Conservation (phyloP, 1,140 invertebrate genomes). For the Archivesica marissinica region DNA sequence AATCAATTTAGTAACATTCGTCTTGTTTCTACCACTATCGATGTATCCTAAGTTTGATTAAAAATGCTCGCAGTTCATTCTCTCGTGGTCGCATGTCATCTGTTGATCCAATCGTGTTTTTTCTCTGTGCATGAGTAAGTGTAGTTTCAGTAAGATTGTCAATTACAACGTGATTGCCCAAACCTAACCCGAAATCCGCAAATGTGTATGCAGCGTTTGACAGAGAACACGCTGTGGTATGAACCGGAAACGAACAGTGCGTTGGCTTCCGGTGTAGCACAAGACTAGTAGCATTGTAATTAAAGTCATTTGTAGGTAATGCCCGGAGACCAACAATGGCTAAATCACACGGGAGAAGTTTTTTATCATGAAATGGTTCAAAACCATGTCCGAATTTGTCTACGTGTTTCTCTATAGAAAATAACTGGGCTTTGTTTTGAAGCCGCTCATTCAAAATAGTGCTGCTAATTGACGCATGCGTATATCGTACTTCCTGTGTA, state of each 20-base stretch:
- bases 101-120: neutral
- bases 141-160: constrained; percentile 40
- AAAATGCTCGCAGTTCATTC: constrained; percentile 37
- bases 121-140: constrained; percentile 36
- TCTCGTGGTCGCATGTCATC: constrained; percentile 20
- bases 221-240: neutral
- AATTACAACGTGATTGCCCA: neutral
- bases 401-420: constrained; percentile 32
- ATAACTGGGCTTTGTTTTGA: constrained; percentile 37
- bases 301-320: constrained; percentile 37
- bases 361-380: constrained; percentile 11
- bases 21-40: no score
- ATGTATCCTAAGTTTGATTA: no score
- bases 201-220: neutral
- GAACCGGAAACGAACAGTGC: constrained; percentile 36
- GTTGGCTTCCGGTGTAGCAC: constrained; percentile 44
- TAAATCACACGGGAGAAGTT: constrained; percentile 30
- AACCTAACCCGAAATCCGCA: neutral
- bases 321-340: constrained; percentile 31
- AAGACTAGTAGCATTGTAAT: constrained; percentile 42
- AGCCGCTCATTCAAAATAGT: constrained; percentile 49
- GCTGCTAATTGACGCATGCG: constrained; percentile 32
- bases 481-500: constrained; percentile 38
- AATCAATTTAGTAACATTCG: no score
- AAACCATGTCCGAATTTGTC: constrained; percentile 22